A percentile compares a stretch with the other conserved stretches of the same genome.
These are phyloP conservation scores for Siniperca obscura DNA, from an alignment of 2,797 vertebrate species.

Conservation along the genomic window DNA sequence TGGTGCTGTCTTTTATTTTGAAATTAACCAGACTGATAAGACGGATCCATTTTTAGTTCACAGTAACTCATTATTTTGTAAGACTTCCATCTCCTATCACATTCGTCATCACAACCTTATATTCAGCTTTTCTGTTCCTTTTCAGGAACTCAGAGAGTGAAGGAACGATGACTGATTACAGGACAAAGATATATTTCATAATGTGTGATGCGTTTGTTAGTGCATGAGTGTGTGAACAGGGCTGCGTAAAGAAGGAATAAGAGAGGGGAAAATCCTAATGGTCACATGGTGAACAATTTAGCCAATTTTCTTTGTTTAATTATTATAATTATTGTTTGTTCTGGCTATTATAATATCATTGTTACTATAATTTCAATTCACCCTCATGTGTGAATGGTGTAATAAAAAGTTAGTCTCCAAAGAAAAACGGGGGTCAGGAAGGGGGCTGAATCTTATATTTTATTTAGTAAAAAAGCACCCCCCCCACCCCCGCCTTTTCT, in stretches of 20 bases:
- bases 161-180: background rate
- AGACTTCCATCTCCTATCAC: background rate
- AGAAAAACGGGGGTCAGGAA: too few relatives aligned
- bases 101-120: slow-evolving; percentile 30
- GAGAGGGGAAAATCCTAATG: background rate
- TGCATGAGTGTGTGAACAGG: background rate
- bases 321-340: background rate
- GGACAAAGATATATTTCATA: slow-evolving; percentile 11
- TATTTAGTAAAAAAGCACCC: background rate
- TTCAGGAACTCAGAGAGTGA: background rate
- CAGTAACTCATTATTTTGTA: background rate
- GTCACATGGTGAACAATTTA: too few relatives aligned
- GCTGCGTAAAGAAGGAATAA: background rate
- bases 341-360: background rate
- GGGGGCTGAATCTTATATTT: background rate
- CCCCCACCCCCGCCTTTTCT: background rate
- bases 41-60: background rate
- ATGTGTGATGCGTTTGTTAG: background rate
- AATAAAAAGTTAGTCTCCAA: background rate
- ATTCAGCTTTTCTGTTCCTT: background rate
- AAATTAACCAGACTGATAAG: background rate
- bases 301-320: background rate
- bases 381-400: background rate
- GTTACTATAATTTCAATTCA: background rate
- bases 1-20: background rate